These are phyloP conservation scores for Mizuhopecten yessoensis DNA, from an alignment of 1,140 invertebrate species.

Conservation along the genomic window DNA sequence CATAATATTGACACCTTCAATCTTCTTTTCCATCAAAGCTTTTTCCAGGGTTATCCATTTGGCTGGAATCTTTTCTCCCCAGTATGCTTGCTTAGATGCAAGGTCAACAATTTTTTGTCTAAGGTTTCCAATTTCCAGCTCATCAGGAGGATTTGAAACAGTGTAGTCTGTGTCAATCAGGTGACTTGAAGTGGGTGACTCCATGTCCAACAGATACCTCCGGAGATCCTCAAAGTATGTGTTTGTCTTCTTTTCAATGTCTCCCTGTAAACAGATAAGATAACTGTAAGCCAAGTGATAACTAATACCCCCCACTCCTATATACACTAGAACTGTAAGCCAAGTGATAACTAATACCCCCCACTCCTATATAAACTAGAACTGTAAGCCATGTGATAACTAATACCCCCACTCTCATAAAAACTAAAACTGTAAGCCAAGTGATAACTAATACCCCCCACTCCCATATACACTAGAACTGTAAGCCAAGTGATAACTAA, in stretches of 20 bases:
- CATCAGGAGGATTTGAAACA: not conserved
- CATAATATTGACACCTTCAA: constrained; percentile 40
- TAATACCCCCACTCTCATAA: no score
- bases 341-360: no score
- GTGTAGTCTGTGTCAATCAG: not conserved
- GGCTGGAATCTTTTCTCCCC: constrained; percentile 48
- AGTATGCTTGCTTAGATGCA: constrained; percentile 43
- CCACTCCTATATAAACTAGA: no score
- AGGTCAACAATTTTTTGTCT: constrained; percentile 47
- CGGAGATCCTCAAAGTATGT: not conserved
- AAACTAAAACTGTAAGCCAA: no score
- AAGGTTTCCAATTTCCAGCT: constrained; percentile 1
- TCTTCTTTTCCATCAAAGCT: constrained; percentile 30
- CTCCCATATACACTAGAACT: no score
- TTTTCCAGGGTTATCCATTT: constrained; percentile 53
- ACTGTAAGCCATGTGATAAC: no score
- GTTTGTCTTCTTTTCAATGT: not conserved
- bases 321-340: no score
- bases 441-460: no score
- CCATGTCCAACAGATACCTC: not conserved
- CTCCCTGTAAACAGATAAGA: not conserved
- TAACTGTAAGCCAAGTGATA: no score
- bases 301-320: no score
- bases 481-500: no score
- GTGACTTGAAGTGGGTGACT: not conserved